Base-by-base conservation (phyloP, 2,888 invertebrate genomes). In the Hyppa rectilinea region DNA sequence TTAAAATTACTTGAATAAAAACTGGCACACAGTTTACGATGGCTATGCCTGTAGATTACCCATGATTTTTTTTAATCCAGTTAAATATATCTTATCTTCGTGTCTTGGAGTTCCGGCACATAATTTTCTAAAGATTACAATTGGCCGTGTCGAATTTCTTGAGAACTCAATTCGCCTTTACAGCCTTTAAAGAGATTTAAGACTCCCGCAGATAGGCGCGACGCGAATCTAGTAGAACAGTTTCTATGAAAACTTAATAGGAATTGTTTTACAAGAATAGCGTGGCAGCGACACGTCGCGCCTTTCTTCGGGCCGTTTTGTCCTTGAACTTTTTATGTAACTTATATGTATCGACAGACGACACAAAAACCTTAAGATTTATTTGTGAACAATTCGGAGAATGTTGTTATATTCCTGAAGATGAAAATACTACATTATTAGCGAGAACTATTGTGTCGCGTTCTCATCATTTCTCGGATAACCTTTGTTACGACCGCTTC, bases 391-490 rank as follows among this genome's bases (percentile, higher is more conserved):
- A 58, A 45, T 60, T 77, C 52, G 5, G 43, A 58, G 56, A 78
- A 62, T 53, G 1, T 29, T 50, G 26, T 61, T 59, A 53, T 78
- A 53, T 62, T 52, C 23, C 29, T 43, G 5, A 52, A 52, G 77
- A 77, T 68, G 62, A 75, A 73, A 63, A 71, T 26, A 68, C 58
- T 67, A 65, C 52, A 81, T 78, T 79, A 66, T 71, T 78, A 78
- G 58, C 67, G 56, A 62, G 55, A 62, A 70, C 59, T 61, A 31
- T 82, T 81, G 64, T 72, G 78, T 67, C 29, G 43, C n/a, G 50
- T 59, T 45, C 17, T 31, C 34, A 71, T 75, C 85, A 81, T 84
- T 56, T 63, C 69, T 67, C 47, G 49, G 20, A 50, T 59, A 66
- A 55, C 63, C 71, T 79, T 82, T 84, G 69, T 69, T 65, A 64